These are phyloP conservation scores for Mareca strepera DNA, from an alignment of 2,797 vertebrate genomes.

Conservation along the genomic window DNA sequence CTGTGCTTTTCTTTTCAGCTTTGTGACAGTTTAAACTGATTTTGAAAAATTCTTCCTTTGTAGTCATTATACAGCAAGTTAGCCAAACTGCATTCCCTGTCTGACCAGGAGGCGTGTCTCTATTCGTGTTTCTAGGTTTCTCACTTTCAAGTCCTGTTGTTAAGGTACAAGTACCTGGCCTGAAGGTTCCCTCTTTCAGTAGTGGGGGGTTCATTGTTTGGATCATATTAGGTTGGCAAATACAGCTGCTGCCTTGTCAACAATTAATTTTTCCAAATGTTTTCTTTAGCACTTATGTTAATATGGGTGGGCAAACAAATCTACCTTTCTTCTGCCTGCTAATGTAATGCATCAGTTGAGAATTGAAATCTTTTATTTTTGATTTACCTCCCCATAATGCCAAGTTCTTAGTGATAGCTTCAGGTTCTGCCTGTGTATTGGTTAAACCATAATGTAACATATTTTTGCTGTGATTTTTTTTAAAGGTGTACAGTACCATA, in stretches of 20 bases:
- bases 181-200: not conserved
- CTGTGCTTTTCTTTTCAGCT: not conserved
- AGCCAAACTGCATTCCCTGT: not conserved
- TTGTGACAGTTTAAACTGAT: not conserved
- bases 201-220: not conserved
- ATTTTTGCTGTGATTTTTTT: too few relatives aligned
- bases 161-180: not conserved
- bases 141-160: not conserved
- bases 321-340: not conserved
- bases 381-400: not conserved
- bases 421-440: not conserved
- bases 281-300: constrained; percentile 5
- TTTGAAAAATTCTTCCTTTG: not conserved
- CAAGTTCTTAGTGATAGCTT: not conserved
- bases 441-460: not conserved
- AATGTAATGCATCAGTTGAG: not conserved
- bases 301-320: not conserved
- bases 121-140: not conserved
- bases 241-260: constrained; percentile 11
- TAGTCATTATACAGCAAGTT: not conserved
- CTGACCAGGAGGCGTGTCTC: not conserved
- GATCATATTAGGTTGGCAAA: not conserved
- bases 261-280: not conserved
- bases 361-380: not conserved
- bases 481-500: not conserved